A percentile compares a stretch with the other conserved stretches of the same genome.
Conservation (phyloP, 1,140 invertebrate genomes). For the Homalodisca vitripennis region DNA sequence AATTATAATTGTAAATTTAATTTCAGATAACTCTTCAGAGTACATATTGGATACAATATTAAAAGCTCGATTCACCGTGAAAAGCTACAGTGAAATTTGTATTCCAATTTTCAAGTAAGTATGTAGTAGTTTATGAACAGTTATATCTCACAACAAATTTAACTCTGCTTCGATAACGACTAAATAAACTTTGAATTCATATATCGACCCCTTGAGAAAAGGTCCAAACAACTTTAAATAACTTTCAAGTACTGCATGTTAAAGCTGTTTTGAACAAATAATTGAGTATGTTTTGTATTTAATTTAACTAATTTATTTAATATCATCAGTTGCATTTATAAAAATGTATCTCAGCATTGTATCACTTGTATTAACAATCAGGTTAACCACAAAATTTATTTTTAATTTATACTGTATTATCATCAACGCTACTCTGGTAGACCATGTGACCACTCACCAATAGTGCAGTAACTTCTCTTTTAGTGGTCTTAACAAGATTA, state of each 20-base stretch:
- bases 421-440: no score
- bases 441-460: no score
- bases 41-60: constrained; percentile 41
- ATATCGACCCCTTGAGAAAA: neutral
- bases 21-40: constrained; percentile 40
- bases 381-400: neutral
- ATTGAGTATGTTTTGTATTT: neutral
- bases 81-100: constrained; percentile 39
- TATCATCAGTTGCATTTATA: neutral
- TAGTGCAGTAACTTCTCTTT: no score
- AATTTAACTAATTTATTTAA: neutral
- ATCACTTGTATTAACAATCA: neutral
- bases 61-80: constrained; percentile 38
- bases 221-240: neutral
- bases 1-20: no score
- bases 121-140: constrained; percentile 5
- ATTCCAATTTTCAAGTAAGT: constrained; percentile 39
- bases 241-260: neutral
- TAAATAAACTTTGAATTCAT: neutral
- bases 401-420: neutral
- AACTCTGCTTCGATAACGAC: neutral
- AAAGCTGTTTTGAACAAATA: neutral
- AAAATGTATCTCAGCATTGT: neutral
- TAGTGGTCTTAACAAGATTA: no score
- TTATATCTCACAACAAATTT: neutral